phyloP scores from a whole-genome alignment of 2,888 invertebrate species.

The Limnephilus rhombicus region DNA sequence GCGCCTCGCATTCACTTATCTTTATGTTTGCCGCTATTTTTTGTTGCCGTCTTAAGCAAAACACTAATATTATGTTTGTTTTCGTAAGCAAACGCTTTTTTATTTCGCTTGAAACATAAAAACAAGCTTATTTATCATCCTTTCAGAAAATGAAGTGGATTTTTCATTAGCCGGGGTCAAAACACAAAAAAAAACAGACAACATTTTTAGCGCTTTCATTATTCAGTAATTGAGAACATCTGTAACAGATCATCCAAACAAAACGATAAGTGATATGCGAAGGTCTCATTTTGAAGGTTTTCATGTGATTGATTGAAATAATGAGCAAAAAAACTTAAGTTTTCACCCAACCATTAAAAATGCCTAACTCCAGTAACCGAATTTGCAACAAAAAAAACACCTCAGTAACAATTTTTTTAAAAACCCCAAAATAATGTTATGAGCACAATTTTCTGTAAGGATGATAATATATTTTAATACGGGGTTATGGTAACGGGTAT shows the following conservation, averaged over 20 bases:
- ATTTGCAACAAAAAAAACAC: background rate
- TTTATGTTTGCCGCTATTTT: slow-evolving; percentile 45
- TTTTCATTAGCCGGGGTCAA: slow-evolving; percentile 19
- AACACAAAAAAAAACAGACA: background rate
- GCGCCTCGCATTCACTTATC: slow-evolving; percentile 62
- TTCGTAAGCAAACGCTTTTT: background rate
- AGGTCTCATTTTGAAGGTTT: slow-evolving; percentile 34
- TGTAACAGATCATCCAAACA: background rate
- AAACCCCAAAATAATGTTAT: slow-evolving; percentile 3
- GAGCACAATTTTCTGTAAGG: slow-evolving; percentile 54
- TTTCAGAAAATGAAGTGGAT: slow-evolving; percentile 51
- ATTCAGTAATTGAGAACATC: background rate
- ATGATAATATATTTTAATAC: slow-evolving; percentile 52
- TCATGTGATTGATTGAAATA: background rate
- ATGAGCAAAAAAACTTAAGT: background rate
- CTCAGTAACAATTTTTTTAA: background rate
- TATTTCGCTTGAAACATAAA: background rate
- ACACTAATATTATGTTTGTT: background rate
- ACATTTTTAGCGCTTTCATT: background rate
- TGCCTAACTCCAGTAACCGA: background rate
- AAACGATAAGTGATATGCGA: slow-evolving; percentile 56
- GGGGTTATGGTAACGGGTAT: slow-evolving; percentile 67
- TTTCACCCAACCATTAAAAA: background rate
- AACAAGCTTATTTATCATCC: slow-evolving; percentile 66
- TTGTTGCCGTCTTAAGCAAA: background rate